Conservation (phyloP, 1,140 invertebrate species). For the Antheraea pernyi region DNA sequence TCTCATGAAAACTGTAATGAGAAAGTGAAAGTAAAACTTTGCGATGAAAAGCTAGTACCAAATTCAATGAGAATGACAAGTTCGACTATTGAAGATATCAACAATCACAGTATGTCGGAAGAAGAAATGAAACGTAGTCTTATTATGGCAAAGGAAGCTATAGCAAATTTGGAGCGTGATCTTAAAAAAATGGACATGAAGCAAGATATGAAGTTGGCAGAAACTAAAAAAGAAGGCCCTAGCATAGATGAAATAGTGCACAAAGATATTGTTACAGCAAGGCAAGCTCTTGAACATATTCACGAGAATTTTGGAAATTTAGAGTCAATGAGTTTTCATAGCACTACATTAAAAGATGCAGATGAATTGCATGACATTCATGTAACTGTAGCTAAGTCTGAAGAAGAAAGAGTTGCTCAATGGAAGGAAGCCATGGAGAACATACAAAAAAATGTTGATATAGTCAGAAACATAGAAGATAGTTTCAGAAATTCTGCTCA, state of each 20-base stretch:
- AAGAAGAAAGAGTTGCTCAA: conserved; percentile 49
- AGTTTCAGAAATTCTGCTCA: conserved; percentile 36
- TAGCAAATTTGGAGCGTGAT: conserved; percentile 58
- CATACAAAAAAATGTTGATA: conserved; percentile 52
- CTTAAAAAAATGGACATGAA: conserved; percentile 47
- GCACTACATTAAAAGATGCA: conserved; percentile 28
- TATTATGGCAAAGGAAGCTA: conserved; percentile 61
- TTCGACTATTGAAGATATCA: conserved; percentile 24
- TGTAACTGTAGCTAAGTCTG: conserved; percentile 28
- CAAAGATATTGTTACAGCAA: conserved; percentile 51
- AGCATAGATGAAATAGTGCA: conserved; percentile 23
- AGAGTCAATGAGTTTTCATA: conserved; percentile 38
- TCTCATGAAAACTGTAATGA: conserved; percentile 46
- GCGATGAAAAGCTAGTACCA: conserved; percentile 34
- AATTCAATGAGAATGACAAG: conserved; percentile 24
- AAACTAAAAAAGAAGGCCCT: conserved; percentile 20
- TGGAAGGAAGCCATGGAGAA: conserved; percentile 57
- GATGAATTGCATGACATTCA: conserved; percentile 19
- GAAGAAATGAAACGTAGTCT: conserved; percentile 58
- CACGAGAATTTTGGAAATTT: conserved; percentile 51
- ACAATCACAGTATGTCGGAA: conserved; percentile 33
- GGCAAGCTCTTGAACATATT: conserved; percentile 49
- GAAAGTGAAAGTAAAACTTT: conserved; percentile 59
- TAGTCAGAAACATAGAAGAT: conserved; percentile 57
- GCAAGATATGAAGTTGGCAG: conserved; percentile 26